Evolutionary conservation across 2,888 invertebrate species (phyloP), one percentile per base, ranked within the genome.

Genomic region (Andrena haemorrhoa): DNA sequence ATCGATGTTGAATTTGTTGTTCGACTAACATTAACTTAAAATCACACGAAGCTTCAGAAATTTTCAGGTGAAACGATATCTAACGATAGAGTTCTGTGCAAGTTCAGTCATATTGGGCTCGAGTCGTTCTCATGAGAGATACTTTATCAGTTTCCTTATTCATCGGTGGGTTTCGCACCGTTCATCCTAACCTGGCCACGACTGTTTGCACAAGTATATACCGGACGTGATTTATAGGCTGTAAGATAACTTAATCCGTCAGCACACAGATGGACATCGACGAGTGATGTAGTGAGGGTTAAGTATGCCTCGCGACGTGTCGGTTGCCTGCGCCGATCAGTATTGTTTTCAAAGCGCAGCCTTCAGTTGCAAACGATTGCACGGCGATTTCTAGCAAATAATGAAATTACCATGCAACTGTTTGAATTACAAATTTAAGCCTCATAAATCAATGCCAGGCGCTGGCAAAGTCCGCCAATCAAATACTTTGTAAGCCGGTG

Each of bases 181-280:
- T 20, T 56, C 60, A 82, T 71, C 72, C 83, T 77, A 87, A 83
- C 83, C 79, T 82, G 85, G 82, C 79, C 68, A 60, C 74, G 83
- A 80, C 87, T 90, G 84, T 89, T 89, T 91, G 86, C 69, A 85
- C 79, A 81, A 84, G 83, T 85, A 86, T 84, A 77, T 83, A 80
- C 71, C 87, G 83, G 87, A 84, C 86, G 91, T 90, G 92, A 92
- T 91, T 92, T 92, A 90, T 88, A 87, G 83, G 82, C 85, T 69
- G 79, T 33, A 81, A 89, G 91, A 91, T 91, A 92, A 82, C 86
- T 88, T 89, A 89, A 91, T 91, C 90, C 89, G 74, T 83, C 74
- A 63, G 76, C 86, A 88, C 78, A 83, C 83, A 86, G 84, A 83
- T 82, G 86, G 78, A 84, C 81, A 81, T 82, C 71, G 47, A 80